phyloP scores from a whole-genome alignment of 2,113 vertebrate species.

The Cacatua alba region DNA sequence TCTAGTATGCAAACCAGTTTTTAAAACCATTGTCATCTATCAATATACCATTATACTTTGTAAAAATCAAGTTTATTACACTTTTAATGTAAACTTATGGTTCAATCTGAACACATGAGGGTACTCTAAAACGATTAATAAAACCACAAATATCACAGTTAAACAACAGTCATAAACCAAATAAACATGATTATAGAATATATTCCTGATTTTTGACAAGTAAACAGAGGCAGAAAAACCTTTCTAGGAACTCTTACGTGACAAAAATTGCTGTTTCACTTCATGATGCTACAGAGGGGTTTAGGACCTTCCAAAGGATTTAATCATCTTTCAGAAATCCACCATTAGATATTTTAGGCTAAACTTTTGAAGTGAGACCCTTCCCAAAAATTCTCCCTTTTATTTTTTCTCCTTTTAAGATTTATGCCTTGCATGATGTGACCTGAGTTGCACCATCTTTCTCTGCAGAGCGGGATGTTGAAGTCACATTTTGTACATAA shows the following conservation, averaged over 20 bases:
- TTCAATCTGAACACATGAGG: neutral
- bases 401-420: neutral
- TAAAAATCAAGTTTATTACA: neutral
- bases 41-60: neutral
- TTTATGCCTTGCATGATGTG: neutral
- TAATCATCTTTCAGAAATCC: neutral
- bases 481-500: neutral
- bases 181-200: neutral
- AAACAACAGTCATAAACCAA: neutral
- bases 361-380: rapidly evolving
- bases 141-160: neutral
- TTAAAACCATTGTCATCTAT: neutral
- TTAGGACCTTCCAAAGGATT: neutral
- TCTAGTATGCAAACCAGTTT: neutral
- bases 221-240: neutral
- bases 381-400: rapidly evolving
- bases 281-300: neutral
- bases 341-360: neutral
- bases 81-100: neutral
- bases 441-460: neutral
- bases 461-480: neutral
- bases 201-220: neutral
- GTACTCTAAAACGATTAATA: neutral
- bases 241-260: neutral
- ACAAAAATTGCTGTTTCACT: neutral